Base-by-base conservation (phyloP, 2,888 invertebrate species). In the Meliscaeva auricollis region DNA sequence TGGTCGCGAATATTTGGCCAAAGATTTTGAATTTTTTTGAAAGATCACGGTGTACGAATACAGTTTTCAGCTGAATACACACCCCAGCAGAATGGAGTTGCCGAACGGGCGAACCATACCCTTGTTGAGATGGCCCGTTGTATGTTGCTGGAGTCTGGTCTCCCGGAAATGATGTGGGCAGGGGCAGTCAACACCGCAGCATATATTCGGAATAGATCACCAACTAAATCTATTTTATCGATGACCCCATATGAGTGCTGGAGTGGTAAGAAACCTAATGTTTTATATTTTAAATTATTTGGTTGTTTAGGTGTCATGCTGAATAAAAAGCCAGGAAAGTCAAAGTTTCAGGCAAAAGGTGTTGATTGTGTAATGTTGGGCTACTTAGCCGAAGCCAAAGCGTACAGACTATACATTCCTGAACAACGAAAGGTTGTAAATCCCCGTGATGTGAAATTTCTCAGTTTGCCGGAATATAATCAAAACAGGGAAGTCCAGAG, bases 111-210 rank as follows among this genome's bases (percentile, higher is more conserved):
- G 30, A 66, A 66, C 13, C 17, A 46, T 2, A 66, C 54, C 2
- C 6, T 64, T 5, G 17, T 88, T 38, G 88, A 89, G 26, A 76
- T 81, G 41, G 88, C 89, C 7, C 78, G 89, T 30, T 78, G 87
- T 9, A 88, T 90, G 87, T 44, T 90, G 35, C 22, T 78, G 3
- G 73, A 88, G 13, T 69, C 87, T 30, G 75, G 74, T 11, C 56
- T 89, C 5, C 88, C 13, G 89, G 90, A 66, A 44, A 38, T 87
- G 22, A 69, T 87, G 30, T 88, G 88, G 32, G 87, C 50, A 35
- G 74, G 74, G 5, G 77, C 66, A 22, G 32, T 50, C 8, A 75
- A 56, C 1, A 81, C 72, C 41, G 44, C 73, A 5, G 50, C 48
- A 7, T 73, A 73, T n/a, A 54, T 74, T 30, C 30, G 74, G 32